Percentiles rank a stretch among this genome's conserved stretches.
Conservation (phyloP, 1,140 invertebrate genomes). For the Drosophila tristis region DNA sequence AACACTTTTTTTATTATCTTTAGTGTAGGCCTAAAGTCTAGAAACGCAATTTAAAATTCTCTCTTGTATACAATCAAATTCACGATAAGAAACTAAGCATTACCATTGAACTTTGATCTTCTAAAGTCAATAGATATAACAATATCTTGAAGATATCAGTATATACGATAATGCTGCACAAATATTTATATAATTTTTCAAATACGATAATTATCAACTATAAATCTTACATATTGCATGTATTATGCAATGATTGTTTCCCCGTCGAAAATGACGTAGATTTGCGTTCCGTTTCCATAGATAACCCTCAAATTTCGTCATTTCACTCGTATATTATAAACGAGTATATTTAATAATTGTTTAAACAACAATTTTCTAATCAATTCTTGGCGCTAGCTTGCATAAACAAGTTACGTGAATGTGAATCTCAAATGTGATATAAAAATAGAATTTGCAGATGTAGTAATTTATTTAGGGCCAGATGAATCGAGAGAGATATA, state of each 20-base stretch:
- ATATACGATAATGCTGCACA: no score
- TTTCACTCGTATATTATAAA: conserved; percentile 1
- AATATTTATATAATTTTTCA: no score
- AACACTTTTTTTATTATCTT: no score
- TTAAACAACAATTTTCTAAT: conserved; percentile 46
- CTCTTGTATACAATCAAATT: no score
- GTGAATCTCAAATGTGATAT: background rate
- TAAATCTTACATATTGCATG: conserved; percentile 10
- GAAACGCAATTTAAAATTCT: no score
- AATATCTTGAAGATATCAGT: no score
- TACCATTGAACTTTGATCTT: no score
- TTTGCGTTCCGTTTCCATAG: conserved; percentile 1
- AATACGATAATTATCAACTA: conserved; percentile 5
- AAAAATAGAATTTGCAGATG: conserved; percentile 14
- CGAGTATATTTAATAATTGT: conserved; percentile 25
- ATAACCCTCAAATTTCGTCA: conserved; percentile 59
- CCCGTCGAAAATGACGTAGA: conserved; percentile 12
- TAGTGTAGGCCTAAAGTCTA: no score
- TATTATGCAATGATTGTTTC: background rate
- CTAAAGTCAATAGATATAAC: no score
- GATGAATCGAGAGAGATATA: background rate
- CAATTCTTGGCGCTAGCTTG: conserved; percentile 22
- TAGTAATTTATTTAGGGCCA: background rate
- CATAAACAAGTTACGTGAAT: conserved; percentile 41
- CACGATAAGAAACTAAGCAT: no score